Percentiles rank a stretch among this genome's conserved stretches.
Conservation (phyloP, 2,888 invertebrate genomes). For the Drosophila suboccidentalis region DNA sequence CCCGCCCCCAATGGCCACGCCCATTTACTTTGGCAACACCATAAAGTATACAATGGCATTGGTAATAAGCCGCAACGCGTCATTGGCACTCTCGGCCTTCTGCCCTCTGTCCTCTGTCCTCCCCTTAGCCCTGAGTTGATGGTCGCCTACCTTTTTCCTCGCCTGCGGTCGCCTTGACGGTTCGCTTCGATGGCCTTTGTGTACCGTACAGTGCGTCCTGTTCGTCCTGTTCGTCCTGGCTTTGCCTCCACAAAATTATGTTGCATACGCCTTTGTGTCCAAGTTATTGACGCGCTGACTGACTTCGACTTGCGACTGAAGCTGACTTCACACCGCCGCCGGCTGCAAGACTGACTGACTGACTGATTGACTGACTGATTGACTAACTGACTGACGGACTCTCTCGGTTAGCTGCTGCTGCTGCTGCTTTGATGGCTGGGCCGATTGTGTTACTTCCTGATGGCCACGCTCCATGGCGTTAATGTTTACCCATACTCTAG, state of each 20-base stretch:
- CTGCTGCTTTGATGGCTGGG: constrained; percentile 41
- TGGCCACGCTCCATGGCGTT: constrained; percentile 64
- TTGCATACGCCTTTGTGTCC: constrained; percentile 58
- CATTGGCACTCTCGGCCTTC: constrained; percentile 50
- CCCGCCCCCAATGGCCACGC: constrained; percentile 39
- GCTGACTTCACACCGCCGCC: constrained; percentile 35
- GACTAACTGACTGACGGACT: background rate
- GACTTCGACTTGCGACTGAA: constrained; percentile 44
- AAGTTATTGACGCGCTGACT: constrained; percentile 66
- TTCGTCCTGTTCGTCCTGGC: constrained; percentile 24
- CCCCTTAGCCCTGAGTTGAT: background rate
- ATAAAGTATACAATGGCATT: constrained; percentile 70
- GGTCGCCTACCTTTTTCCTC: background rate
- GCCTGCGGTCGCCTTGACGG: constrained; percentile 30
- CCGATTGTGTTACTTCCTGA: constrained; percentile 64
- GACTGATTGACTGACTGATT: constrained; percentile 8
- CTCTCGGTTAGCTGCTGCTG: constrained; percentile 1
- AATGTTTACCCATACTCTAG: constrained; percentile 57
- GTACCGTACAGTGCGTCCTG: constrained; percentile 25
- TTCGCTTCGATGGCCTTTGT: constrained; percentile 52
- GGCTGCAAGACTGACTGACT: constrained; percentile 40
- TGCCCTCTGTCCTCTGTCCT: background rate
- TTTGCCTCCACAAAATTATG: constrained; percentile 44
- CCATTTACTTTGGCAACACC: constrained; percentile 61
- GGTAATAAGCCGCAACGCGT: constrained; percentile 77